Conservation (phyloP, 2,797 vertebrate genomes). For the Propithecus deckenii region DNA sequence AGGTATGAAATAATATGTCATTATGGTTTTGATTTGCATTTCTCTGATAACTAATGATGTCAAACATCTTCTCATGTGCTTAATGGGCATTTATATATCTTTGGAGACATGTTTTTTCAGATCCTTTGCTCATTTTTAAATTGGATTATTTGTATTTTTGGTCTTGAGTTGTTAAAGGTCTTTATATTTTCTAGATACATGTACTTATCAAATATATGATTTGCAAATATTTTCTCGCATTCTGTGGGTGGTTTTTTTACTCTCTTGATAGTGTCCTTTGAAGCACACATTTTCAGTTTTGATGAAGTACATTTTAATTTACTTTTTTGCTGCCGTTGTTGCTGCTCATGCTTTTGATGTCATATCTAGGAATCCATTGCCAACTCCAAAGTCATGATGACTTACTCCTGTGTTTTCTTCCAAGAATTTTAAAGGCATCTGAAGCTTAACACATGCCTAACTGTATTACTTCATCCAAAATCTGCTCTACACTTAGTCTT, state of each 20-base stretch:
- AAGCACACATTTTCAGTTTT: neutral
- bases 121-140: neutral
- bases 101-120: neutral
- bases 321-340: neutral
- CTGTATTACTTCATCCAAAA: neutral
- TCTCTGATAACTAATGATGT: neutral
- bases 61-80: neutral
- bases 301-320: neutral
- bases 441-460: neutral
- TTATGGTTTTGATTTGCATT: neutral
- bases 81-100: neutral
- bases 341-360: neutral
- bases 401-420: neutral
- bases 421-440: conserved; percentile 1
- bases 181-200: neutral
- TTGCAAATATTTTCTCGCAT: neutral
- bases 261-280: neutral
- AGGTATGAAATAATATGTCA: neutral
- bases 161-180: neutral
- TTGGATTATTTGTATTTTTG: neutral
- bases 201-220: neutral
- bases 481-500: neutral
- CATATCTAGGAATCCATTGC: neutral
- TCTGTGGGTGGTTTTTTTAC: neutral
- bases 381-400: neutral